phyloP scores from a whole-genome alignment of 2,888 invertebrate species.

The Chromoteleia sp. region DNA sequence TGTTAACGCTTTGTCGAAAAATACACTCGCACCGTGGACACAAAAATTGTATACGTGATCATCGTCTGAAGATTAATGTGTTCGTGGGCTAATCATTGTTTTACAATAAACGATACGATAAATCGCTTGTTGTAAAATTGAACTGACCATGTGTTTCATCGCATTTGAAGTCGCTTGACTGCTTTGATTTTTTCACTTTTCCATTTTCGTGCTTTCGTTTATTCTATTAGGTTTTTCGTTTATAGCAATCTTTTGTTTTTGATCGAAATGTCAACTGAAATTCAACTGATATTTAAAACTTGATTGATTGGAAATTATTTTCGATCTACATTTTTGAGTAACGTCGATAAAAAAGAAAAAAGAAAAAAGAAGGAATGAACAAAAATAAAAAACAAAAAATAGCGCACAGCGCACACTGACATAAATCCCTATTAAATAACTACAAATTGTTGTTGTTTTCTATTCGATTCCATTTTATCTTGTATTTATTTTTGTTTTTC shows the following conservation, averaged over 20 bases:
- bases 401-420: not conserved
- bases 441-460: constrained; percentile 8
- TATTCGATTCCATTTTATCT: not conserved
- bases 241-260: constrained; percentile 38
- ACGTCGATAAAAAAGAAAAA: constrained; percentile 27
- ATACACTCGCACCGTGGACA: not conserved
- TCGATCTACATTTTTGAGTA: constrained; percentile 3
- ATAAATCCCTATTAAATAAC: constrained; percentile 11
- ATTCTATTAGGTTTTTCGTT: constrained; percentile 28
- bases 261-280: constrained; percentile 40
- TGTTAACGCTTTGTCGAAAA: not conserved
- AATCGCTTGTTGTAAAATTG: not conserved
- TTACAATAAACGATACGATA: not conserved
- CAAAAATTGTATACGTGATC: no score
- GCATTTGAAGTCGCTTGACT: constrained; percentile 1
- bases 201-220: constrained; percentile 30
- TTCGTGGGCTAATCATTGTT: not conserved
- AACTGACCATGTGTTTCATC: constrained; percentile 21
- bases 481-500: not conserved
- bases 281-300: constrained; percentile 31
- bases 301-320: constrained; percentile 24
- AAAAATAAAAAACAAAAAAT: no score
- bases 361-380: no score
- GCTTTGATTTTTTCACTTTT: constrained; percentile 13
- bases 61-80: no score